These are phyloP conservation scores for Canis aureus DNA, from an alignment of 2,113 vertebrate species.

Conservation along the genomic window DNA sequence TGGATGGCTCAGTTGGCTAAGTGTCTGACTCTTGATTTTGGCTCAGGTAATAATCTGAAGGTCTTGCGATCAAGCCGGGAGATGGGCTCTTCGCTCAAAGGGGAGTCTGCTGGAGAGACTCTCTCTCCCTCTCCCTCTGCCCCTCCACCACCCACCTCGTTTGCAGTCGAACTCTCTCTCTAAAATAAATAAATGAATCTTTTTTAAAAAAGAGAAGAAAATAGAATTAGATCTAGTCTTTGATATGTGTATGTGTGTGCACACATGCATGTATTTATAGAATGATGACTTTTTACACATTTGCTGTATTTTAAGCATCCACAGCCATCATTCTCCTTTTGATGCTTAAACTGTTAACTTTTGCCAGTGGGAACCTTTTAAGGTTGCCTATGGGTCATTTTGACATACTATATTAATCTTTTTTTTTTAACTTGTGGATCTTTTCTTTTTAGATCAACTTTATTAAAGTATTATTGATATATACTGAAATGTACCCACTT, in stretches of 20 bases:
- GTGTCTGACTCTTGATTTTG: not conserved
- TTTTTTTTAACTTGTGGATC: not conserved
- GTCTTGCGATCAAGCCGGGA: not conserved
- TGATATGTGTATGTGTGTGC: not conserved
- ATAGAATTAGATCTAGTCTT: not conserved
- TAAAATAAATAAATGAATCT: not conserved
- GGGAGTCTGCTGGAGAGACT: not conserved
- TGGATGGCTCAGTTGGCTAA: not conserved
- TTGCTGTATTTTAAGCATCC: not conserved
- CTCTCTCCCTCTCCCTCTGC: not conserved
- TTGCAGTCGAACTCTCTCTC: too few species aligned
- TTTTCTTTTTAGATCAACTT: not conserved
- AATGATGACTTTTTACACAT: not conserved
- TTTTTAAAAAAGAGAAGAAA: not conserved
- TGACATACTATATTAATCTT: not conserved
- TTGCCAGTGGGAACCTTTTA: not conserved
- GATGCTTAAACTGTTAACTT: not conserved
- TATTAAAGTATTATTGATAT: not conserved
- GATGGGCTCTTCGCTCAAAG: not conserved
- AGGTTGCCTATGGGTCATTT: not conserved
- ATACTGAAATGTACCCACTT: not conserved
- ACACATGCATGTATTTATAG: not conserved
- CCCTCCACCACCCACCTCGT: not conserved
- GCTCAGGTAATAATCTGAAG: not conserved
- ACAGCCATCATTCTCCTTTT: not conserved